These are phyloP conservation scores for Dryas iulia DNA, from an alignment of 1,140 invertebrate genomes.

Conservation along the genomic window DNA sequence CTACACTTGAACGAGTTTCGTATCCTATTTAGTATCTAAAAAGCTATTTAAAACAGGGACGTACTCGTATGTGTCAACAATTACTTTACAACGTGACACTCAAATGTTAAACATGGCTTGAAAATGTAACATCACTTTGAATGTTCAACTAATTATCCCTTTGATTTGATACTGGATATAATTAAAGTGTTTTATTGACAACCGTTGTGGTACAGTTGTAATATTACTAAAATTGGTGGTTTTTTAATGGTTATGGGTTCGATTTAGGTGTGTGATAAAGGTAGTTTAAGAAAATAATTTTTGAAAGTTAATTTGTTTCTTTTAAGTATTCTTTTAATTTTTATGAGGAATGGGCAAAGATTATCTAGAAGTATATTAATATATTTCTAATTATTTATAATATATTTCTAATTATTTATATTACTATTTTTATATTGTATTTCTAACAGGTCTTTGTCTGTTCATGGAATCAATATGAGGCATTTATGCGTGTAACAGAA, in stretches of 20 bases:
- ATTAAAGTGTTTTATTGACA: conserved; percentile 1
- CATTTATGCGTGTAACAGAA: too few species aligned
- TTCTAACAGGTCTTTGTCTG: too few species aligned
- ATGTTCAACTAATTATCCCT: conserved; percentile 11
- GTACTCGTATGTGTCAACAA: neutral
- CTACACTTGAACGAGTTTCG: neutral
- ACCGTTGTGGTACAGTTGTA: neutral
- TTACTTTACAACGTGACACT: conserved; percentile 1
- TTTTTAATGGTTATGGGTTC: neutral
- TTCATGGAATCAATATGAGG: too few species aligned
- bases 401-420: too few species aligned
- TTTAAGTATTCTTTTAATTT: too few species aligned
- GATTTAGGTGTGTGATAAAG: neutral
- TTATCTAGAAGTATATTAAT: too few species aligned
- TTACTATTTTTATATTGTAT: too few species aligned
- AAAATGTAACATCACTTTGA: conserved; percentile 9
- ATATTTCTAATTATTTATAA: too few species aligned
- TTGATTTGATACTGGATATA: neutral
- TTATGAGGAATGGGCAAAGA: too few species aligned
- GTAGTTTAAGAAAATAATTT: too few species aligned
- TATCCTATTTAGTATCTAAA: neutral
- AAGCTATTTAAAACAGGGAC: neutral
- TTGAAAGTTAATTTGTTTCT: too few species aligned
- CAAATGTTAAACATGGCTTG: conserved; percentile 5
- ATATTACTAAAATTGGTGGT: neutral